A percentile compares a stretch with the other conserved stretches of the same genome.
phyloP scores from a whole-genome alignment of 2,797 vertebrate genomes.

The Sebastiscus albofasciatus region DNA sequence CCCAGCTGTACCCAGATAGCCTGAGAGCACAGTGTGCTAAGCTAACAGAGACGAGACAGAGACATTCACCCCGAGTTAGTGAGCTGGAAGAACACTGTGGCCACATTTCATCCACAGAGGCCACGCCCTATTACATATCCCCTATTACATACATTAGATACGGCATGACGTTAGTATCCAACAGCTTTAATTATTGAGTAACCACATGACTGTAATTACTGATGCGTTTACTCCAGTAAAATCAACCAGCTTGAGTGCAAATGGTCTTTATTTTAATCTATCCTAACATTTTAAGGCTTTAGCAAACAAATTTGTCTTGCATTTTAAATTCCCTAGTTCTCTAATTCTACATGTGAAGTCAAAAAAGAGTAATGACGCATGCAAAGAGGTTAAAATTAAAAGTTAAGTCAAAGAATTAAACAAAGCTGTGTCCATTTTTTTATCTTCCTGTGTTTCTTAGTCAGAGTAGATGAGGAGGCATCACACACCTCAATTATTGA shows the following conservation, averaged over 20 bases:
- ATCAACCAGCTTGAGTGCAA: background rate
- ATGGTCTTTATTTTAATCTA: background rate
- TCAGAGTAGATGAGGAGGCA: background rate
- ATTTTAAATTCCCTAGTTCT: background rate
- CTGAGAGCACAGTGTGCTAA: conserved; percentile 65
- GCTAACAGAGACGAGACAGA: conserved; percentile 65
- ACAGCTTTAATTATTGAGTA: conserved; percentile 11
- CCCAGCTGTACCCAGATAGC: conserved; percentile 74
- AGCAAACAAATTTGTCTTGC: background rate
- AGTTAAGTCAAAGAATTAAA: background rate
- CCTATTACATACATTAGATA: conserved; percentile 7
- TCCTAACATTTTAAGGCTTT: conserved; percentile 15
- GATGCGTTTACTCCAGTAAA: background rate
- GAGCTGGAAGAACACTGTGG: conserved; percentile 52
- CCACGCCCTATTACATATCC: background rate
- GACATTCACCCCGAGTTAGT: conserved; percentile 56
- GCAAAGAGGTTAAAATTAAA: background rate
- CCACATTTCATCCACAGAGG: conserved; percentile 10
- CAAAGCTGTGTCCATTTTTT: background rate
- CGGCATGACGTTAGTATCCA: background rate
- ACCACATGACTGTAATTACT: conserved; percentile 26
- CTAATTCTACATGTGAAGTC: background rate
- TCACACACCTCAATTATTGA: background rate
- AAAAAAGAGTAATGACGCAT: background rate
- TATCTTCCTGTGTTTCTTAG: background rate